phyloP scores from a whole-genome alignment of 2,113 vertebrate genomes.

The Tragelaphus strepsiceros region DNA sequence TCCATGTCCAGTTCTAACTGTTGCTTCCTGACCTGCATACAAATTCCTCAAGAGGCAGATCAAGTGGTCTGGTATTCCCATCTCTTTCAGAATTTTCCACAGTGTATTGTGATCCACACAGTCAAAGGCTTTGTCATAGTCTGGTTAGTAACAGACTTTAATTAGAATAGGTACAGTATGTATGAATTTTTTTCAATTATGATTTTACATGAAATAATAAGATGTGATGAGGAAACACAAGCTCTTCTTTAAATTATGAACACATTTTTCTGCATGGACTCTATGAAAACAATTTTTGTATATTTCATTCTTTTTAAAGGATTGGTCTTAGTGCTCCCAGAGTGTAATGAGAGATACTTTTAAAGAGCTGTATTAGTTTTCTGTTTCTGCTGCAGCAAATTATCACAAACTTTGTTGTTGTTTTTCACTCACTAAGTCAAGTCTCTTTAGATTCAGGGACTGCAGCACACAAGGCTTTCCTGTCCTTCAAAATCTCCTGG shows the following conservation, averaged over 20 bases:
- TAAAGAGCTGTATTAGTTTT: neutral
- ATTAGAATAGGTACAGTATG: neutral
- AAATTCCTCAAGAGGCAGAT: too few relatives aligned
- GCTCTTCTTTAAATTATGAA: neutral
- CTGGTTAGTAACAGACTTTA: neutral
- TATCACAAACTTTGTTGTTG: neutral
- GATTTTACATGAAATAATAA: neutral
- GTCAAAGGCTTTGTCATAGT: too few relatives aligned
- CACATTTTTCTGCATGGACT: neutral
- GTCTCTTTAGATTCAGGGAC: neutral
- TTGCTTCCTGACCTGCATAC: too few relatives aligned
- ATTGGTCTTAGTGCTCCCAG: accelerated
- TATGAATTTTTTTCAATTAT: neutral
- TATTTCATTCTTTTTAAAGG: neutral
- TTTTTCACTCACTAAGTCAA: neutral
- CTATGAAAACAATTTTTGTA: neutral
- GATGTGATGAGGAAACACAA: neutral
- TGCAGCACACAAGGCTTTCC: neutral
- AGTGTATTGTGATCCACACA: too few relatives aligned
- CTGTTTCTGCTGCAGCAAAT: neutral
- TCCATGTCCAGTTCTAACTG: too few relatives aligned
- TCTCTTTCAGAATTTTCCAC: too few relatives aligned
- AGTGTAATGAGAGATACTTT: neutral
- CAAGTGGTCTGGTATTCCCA: too few relatives aligned
- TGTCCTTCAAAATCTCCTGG: neutral